Evolutionary conservation across 2,888 invertebrate species (phyloP).

Genomic region (Lymantria monacha): DNA sequence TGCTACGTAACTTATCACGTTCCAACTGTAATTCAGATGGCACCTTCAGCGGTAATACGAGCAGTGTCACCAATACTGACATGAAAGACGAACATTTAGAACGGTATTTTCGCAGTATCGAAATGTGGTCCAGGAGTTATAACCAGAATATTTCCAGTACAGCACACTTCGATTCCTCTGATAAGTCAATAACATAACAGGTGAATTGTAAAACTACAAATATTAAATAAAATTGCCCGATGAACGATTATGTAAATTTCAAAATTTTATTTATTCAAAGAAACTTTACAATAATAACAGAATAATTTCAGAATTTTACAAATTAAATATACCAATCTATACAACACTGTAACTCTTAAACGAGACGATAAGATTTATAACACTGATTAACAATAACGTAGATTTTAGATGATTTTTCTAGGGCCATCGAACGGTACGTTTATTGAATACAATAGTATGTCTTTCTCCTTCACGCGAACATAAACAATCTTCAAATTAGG

Average conservation of each 20-base stretch:
- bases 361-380: constrained; percentile 79
- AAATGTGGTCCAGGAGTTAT: constrained; percentile 57
- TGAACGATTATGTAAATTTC: constrained; percentile 80
- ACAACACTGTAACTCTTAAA: constrained; percentile 81
- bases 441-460: constrained; percentile 58
- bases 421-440: constrained; percentile 63
- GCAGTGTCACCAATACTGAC: constrained; percentile 42
- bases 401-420: constrained; percentile 71
- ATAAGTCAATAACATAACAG: background rate
- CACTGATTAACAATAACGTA: constrained; percentile 80
- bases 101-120: constrained; percentile 66
- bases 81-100: constrained; percentile 66
- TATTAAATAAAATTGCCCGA: constrained; percentile 59
- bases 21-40: constrained; percentile 65
- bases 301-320: constrained; percentile 78
- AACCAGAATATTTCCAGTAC: constrained; percentile 35
- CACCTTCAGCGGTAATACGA: constrained; percentile 58
- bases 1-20: constrained; percentile 64
- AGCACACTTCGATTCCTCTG: constrained; percentile 30
- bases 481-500: background rate
- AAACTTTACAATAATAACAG: constrained; percentile 79
- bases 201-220: background rate
- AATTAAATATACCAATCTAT: constrained; percentile 78
- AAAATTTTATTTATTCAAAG: constrained; percentile 81
- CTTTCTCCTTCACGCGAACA: background rate